These are phyloP conservation scores for Phalacrocorax aristotelis DNA, from an alignment of 2,113 vertebrate species.

Conservation along the genomic window DNA sequence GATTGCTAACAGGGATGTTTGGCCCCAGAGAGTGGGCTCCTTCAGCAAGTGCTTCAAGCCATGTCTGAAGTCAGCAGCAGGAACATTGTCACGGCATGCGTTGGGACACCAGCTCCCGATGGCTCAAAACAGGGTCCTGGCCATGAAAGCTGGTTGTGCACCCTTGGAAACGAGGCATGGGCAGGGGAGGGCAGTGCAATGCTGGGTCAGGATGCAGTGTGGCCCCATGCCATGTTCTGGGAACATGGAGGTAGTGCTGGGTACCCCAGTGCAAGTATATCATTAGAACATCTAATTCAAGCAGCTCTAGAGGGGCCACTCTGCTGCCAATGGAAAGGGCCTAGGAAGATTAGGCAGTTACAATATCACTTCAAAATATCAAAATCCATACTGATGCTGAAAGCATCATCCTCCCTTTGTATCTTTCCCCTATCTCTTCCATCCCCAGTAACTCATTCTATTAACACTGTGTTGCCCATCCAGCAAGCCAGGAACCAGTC, in stretches of 20 bases:
- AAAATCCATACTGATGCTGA: background rate
- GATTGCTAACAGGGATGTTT: background rate
- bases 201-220: background rate
- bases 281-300: background rate
- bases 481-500: background rate
- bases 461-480: background rate
- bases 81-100: rapidly evolving
- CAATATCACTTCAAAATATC: background rate
- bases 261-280: background rate
- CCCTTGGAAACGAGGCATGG: background rate
- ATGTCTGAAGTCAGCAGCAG: background rate
- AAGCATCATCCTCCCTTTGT: background rate
- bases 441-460: background rate
- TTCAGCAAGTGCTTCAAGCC: background rate
- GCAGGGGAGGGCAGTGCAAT: rapidly evolving
- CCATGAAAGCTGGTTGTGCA: background rate
- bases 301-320: too few species aligned
- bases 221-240: background rate
- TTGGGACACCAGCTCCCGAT: background rate
- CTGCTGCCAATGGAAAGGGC: background rate
- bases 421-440: background rate
- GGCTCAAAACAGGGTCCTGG: background rate
- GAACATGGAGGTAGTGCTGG: background rate
- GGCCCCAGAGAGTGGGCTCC: background rate
- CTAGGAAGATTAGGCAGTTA: background rate